Evolutionary conservation across 1,140 invertebrate species (phyloP).

Genomic region (Araneus ventricosus): DNA sequence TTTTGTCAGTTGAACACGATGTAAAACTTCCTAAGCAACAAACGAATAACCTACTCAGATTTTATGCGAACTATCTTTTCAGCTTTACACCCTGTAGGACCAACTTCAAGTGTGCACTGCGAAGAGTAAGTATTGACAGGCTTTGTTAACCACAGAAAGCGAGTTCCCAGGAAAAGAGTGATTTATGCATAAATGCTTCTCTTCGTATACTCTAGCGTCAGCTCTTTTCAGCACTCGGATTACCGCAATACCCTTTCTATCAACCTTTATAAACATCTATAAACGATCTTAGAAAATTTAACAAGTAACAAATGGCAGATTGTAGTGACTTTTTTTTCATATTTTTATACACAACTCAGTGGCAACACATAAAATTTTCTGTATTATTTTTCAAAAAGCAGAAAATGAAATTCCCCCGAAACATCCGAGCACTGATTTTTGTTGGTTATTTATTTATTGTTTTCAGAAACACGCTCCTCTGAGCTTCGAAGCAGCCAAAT

Average conservation of each 20-base stretch:
- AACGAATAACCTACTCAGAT: conserved; percentile 64
- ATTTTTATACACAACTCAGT: conserved; percentile 48
- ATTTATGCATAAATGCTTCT: conserved; percentile 29
- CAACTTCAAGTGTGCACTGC: conserved; percentile 58
- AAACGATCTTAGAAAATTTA: conserved; percentile 65
- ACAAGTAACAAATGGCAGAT: conserved; percentile 71
- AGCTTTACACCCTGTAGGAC: conserved; percentile 51
- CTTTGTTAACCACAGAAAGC: not conserved
- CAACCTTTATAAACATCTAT: conserved; percentile 72
- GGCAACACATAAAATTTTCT: conserved; percentile 49
- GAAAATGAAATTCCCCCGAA: not conserved
- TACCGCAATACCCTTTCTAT: not conserved
- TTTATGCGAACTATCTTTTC: conserved; percentile 56
- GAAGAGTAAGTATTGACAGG: not conserved
- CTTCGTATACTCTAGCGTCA: not conserved
- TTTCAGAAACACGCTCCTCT: not conserved
- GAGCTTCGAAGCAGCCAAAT: conserved; percentile 7
- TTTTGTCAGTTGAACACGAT: conserved; percentile 55
- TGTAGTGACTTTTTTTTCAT: conserved; percentile 2
- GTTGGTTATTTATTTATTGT: not conserved
- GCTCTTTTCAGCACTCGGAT: conserved; percentile 14
- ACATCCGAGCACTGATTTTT: not conserved
- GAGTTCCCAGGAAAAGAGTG: conserved; percentile 12
- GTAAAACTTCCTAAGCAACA: conserved; percentile 65
- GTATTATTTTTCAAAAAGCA: not conserved